phyloP scores from a whole-genome alignment of 2,113 vertebrate species.

The Ptilorrhoa leucosticta region DNA sequence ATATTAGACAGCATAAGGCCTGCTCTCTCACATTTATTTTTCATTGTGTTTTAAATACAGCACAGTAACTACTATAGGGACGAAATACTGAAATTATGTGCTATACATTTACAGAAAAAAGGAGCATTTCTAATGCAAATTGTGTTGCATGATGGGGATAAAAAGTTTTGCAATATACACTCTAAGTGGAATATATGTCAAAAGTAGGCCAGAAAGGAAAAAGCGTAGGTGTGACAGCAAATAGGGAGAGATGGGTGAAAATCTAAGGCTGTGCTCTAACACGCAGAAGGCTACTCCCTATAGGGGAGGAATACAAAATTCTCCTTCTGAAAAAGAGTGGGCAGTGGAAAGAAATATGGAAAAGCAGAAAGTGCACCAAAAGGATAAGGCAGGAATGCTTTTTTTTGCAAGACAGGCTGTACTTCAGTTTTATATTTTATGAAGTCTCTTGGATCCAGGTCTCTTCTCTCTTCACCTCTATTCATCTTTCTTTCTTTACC shows the following conservation, averaged over 20 bases:
- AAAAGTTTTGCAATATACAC: neutral
- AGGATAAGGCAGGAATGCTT: neutral
- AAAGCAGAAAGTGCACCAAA: conserved; percentile 13
- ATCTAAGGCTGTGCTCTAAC: neutral
- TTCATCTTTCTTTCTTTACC: neutral
- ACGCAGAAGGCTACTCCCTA: neutral
- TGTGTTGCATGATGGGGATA: neutral
- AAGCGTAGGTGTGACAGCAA: neutral
- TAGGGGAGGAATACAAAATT: neutral
- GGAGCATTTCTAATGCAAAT: neutral
- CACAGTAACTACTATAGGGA: neutral
- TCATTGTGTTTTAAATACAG: neutral
- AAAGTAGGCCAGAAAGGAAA: conserved; percentile 11
- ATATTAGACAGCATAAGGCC: neutral
- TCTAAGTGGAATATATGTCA: neutral
- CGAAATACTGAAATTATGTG: neutral
- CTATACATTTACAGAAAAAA: neutral
- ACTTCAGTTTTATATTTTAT: neutral
- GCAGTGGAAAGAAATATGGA: neutral
- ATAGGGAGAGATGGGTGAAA: neutral
- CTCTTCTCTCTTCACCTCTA: neutral
- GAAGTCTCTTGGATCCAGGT: neutral
- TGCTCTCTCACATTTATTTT: neutral
- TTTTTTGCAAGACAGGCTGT: neutral
- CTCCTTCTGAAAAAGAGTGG: neutral